Evolutionary conservation across 92 coral and sea anemone genomes (phyloP), one percentile per base, ranked within the genome.

Genomic region (Desmophyllum pertusum): DNA sequence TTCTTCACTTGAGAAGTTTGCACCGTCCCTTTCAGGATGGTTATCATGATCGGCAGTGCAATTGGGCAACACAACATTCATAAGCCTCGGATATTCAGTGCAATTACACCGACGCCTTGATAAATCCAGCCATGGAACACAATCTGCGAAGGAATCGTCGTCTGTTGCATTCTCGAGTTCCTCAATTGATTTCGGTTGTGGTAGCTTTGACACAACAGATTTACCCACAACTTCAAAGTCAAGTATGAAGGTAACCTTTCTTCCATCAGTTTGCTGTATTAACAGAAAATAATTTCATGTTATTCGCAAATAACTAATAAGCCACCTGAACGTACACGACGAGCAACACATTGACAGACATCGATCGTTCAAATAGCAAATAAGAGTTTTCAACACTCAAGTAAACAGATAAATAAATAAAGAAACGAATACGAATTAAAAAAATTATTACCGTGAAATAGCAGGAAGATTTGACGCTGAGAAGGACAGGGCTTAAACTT

Each of bases 371-470:
- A 8, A 43, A 43, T 14, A 43, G 13, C 13, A 6, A 43, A 6
- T 43, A 2, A 8, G 13, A 43, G 50, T 14, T 43, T 43, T 8
- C 11, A 43, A 43, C 50, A 43, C 50, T 8, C 3, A 14, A 43
- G 10, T 8, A 43, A 43, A 43, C 50, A 8, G 8, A 0, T 43
- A 43, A 10, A 43, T 14, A 43, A 43, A 43, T 43, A 43, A 10
- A n/a, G 50, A 43, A 8, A 43, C 50, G 13, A 43, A 43, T 48
- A 7, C 5, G 53, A 7, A 48, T 48, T 7, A 6, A 35, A 36
- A 50, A 64, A 21, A 79, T 65, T 25, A 9, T 70, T 70, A 52
- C 85, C 77, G 85, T 81, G 29, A 70, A 51, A 31, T 81, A 59
- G 53, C 77, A 81, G 69, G 77, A 69, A 31, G 78, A 81, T 61